A percentile compares a stretch with the other conserved stretches of the same genome.
phyloP scores from a whole-genome alignment of 35 echinoderm and acorn worm genomes.

The Anneissia japonica region DNA sequence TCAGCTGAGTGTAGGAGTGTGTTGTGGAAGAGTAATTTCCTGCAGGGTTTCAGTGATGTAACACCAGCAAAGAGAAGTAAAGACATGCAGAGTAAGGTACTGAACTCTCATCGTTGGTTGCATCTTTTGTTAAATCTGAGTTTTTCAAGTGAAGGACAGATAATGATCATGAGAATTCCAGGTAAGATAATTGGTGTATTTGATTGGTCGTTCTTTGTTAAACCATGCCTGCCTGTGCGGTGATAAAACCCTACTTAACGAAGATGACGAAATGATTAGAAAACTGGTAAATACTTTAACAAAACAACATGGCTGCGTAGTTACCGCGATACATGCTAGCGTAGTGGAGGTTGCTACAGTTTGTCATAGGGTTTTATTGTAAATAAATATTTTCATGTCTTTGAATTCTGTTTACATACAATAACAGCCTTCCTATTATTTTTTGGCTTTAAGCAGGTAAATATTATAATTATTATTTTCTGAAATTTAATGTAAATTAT shows the following conservation, averaged over 20 bases:
- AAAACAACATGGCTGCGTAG: not conserved
- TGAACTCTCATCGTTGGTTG: conserved; percentile 50
- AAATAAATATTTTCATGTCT: too few species aligned
- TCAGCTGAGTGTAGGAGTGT: conserved; percentile 79
- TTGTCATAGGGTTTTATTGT: not conserved
- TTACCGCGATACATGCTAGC: not conserved
- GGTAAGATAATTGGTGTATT: conserved; percentile 40
- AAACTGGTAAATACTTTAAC: not conserved
- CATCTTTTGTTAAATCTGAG: conserved; percentile 75
- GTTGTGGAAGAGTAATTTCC: conserved; percentile 91
- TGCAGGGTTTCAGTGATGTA: conserved; percentile 55
- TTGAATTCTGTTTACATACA: too few species aligned
- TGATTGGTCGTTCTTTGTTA: not conserved
- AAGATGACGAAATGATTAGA: not conserved
- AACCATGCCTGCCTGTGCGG: not conserved
- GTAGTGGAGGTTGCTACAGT: not conserved
- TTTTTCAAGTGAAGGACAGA: conserved; percentile 86
- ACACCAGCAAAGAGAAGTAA: conserved; percentile 23
- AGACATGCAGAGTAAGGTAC: not conserved
- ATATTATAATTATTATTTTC: too few species aligned
- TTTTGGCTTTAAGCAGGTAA: too few species aligned
- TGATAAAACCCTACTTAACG: not conserved
- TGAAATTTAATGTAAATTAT: too few species aligned
- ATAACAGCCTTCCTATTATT: too few species aligned
- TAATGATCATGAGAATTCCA: conserved; percentile 81